phyloP scores from a whole-genome alignment of 2,797 vertebrate genomes.

The Argyrosomus regius region DNA sequence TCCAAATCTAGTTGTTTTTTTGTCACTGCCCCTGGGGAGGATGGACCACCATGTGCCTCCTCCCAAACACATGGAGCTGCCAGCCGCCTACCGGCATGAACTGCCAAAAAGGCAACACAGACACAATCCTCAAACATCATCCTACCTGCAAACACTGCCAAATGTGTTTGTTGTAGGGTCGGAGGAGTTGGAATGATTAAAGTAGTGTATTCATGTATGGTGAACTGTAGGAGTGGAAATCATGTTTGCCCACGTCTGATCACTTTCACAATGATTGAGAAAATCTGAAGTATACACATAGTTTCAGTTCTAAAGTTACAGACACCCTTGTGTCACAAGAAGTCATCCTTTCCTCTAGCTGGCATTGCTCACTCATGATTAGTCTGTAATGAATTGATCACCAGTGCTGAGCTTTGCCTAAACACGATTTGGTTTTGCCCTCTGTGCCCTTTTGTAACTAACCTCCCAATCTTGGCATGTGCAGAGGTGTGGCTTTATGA shows the following conservation, averaged over 20 bases:
- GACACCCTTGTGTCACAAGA: not conserved
- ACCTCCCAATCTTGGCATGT: conserved; percentile 32
- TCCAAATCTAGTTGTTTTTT: conserved; percentile 1
- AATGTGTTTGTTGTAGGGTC: conserved; percentile 27
- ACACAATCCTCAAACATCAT: conserved; percentile 41
- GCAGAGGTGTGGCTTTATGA: conserved; percentile 40
- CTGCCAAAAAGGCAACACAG: conserved; percentile 28
- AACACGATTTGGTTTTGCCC: conserved; percentile 24
- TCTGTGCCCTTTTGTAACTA: conserved; percentile 14
- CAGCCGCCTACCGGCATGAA: conserved; percentile 33
- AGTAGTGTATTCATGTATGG: conserved; percentile 13
- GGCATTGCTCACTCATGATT: conserved; percentile 2
- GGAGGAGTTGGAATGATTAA: conserved; percentile 20
- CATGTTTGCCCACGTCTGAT: conserved; percentile 17
- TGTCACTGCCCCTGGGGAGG: conserved; percentile 23
- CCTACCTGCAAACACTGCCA: conserved; percentile 39
- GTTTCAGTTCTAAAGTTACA: not conserved
- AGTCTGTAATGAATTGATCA: not conserved
- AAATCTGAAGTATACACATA: not conserved
- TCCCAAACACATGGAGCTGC: conserved; percentile 22
- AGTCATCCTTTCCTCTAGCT: not conserved
- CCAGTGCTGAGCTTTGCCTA: conserved; percentile 4
- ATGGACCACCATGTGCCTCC: conserved; percentile 24
- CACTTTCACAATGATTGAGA: conserved; percentile 18
- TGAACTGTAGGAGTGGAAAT: conserved; percentile 24